phyloP scores from a whole-genome alignment of 2,113 vertebrate species.

The Atrichornis clamosus region DNA sequence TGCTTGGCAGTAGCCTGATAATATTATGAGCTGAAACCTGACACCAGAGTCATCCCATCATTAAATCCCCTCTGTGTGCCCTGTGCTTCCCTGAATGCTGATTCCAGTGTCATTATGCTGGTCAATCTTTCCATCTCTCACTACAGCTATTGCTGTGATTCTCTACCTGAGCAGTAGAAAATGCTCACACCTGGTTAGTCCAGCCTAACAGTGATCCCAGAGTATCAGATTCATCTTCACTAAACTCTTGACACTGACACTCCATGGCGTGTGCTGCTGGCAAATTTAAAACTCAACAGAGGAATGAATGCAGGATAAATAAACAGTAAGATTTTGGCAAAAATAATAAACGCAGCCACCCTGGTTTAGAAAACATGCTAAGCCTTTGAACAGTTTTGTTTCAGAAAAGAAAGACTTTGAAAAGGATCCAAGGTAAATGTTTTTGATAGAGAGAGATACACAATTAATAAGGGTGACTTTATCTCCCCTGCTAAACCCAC shows the following conservation, averaged over 20 bases:
- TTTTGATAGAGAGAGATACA: slow-evolving; percentile 39
- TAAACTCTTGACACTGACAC: slow-evolving; percentile 20
- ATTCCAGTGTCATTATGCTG: neutral
- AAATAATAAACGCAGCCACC: slow-evolving; percentile 40
- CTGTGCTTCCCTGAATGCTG: neutral
- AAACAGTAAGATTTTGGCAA: slow-evolving; percentile 35
- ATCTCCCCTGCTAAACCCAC: slow-evolving; percentile 5
- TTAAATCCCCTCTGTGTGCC: neutral
- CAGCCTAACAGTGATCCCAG: neutral
- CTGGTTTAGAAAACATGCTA: slow-evolving; percentile 51
- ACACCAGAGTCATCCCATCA: neutral
- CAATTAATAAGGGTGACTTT: slow-evolving; percentile 26
- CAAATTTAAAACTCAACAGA: slow-evolving; percentile 14
- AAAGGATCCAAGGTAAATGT: slow-evolving; percentile 69
- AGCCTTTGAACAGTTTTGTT: slow-evolving; percentile 53
- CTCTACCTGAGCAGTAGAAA: neutral
- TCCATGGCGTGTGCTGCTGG: neutral
- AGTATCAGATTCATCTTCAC: neutral
- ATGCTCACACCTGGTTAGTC: neutral
- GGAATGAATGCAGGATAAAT: slow-evolving; percentile 50
- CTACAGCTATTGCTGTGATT: neutral
- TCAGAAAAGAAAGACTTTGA: slow-evolving; percentile 47
- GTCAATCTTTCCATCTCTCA: neutral
- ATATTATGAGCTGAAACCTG: neutral
- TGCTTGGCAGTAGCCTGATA: neutral